Evolutionary conservation across 30 jellyfish, hydroid and myxozoan genomes (phyloP).

Genomic region (Cassiopea andromeda): DNA sequence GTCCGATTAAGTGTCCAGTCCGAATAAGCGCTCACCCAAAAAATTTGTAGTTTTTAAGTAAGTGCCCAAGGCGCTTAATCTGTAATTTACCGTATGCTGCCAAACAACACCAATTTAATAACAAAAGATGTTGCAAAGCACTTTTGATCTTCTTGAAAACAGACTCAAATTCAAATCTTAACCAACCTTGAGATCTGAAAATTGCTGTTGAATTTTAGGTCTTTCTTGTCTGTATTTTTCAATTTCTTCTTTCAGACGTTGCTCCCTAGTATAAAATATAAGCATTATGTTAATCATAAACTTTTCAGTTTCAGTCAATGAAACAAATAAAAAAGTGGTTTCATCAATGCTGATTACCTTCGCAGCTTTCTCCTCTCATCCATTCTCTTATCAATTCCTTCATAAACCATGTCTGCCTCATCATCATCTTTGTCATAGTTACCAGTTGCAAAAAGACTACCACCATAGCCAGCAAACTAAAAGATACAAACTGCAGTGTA

Average conservation of each 20-base stretch:
- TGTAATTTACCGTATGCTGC: no score
- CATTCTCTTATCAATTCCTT: conserved; percentile 94
- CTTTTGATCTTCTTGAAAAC: no score
- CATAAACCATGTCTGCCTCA: conserved; percentile 97
- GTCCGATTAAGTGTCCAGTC: no score
- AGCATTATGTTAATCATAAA: background rate
- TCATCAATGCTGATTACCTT: conserved; percentile 44
- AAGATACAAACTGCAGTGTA: background rate
- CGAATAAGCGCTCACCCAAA: no score
- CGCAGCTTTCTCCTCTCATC: conserved; percentile 94
- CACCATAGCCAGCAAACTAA: conserved; percentile 98
- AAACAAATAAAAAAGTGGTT: background rate
- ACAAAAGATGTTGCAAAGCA: no score
- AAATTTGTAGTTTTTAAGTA: no score
- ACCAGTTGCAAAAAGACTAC: conserved; percentile 97
- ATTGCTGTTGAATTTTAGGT: conserved; percentile 99
- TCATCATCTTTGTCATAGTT: conserved; percentile 99
- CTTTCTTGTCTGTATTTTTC: conserved; percentile 98
- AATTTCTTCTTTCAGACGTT: conserved; percentile 87
- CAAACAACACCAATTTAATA: no score
- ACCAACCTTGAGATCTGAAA: conserved; percentile 93
- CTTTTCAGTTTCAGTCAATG: background rate
- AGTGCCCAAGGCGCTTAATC: no score
- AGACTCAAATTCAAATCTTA: no score
- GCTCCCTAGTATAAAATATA: conserved; percentile 62